These are phyloP conservation scores for Podarcis muralis DNA, from an alignment of 2,113 vertebrate genomes.

Conservation along the genomic window DNA sequence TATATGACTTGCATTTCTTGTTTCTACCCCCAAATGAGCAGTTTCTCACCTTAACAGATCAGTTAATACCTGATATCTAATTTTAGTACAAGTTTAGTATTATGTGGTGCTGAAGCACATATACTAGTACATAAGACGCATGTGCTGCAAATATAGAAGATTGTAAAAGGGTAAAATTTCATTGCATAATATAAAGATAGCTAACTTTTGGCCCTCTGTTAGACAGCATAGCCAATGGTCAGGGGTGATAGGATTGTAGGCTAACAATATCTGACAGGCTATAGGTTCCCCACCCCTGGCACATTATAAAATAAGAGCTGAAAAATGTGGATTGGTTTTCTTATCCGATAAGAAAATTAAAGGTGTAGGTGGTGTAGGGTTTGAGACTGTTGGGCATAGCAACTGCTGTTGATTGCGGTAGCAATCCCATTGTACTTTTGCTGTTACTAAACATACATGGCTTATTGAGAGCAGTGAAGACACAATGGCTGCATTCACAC, in stretches of 20 bases:
- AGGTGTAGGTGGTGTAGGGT: background rate
- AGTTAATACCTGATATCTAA: background rate
- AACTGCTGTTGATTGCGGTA: background rate
- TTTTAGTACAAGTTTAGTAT: background rate
- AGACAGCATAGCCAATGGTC: no score
- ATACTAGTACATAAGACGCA: background rate
- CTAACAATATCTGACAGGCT: no score
- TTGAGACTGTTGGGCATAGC: background rate
- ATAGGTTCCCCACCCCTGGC: no score
- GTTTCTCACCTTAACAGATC: background rate
- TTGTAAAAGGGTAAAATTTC: background rate
- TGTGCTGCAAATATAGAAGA: background rate
- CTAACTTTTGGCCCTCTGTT: no score
- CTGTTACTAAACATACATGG: background rate
- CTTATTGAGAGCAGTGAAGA: conserved; percentile 9
- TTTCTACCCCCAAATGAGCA: background rate
- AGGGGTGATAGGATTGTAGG: no score
- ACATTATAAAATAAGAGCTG: background rate
- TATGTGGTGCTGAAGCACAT: no score
- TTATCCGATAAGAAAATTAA: background rate
- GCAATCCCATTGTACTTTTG: background rate
- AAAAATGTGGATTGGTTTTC: background rate
- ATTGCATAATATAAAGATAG: background rate
- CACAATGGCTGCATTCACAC: background rate
- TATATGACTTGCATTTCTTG: background rate